Base-by-base conservation (phyloP, 2,888 invertebrate genomes). In the Iselma pallidipennis region DNA sequence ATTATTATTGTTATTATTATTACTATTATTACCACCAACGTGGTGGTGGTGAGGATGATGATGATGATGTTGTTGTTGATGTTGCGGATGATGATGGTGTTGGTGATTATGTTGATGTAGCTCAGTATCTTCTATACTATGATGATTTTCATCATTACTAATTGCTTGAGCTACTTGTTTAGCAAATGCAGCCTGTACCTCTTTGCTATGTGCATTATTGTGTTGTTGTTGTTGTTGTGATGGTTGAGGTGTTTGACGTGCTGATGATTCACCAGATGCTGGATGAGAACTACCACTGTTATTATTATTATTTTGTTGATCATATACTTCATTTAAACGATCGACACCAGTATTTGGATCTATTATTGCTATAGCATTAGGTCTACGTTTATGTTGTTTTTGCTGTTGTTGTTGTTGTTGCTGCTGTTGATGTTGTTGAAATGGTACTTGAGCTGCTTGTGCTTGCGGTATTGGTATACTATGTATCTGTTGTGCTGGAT, bases 181-280 rank as follows among this genome's bases (percentile, higher is more conserved):
- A n/a, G 79, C 79, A 63, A 81, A 81, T 5, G 76, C 69, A 4
- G 78, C 80, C 64, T 78, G 80, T 56, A 81, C 74, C 66, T 80
- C 78, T 68, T 80, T 79, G 61, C 60, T 69, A 51, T 66, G 69
- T 68, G 49, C 61, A 52, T 63, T 69, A 19, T 51, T 26, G 4
- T 50, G 50, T 57, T 37, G 19, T 45, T 50, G 50, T 57, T 37
- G 19, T 45, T 26, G 54, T 57, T 54, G 55, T 12, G 71, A 57
- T 10, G 83, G 82, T 73, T 84, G 83, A 26, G 84, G 83, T 52
- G 83, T 84, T 70, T 83, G 83, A 31, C 83, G 78, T 61, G 83
- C 83, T 55, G 82, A 83, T 16, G 84, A 82, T 65, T 84, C 83
- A 6, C 81, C 83, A 42, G 82, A 82, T 2, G 80, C 72, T 1